These are phyloP conservation scores for Zeus faber DNA, from an alignment of 2,113 vertebrate genomes.

Conservation along the genomic window DNA sequence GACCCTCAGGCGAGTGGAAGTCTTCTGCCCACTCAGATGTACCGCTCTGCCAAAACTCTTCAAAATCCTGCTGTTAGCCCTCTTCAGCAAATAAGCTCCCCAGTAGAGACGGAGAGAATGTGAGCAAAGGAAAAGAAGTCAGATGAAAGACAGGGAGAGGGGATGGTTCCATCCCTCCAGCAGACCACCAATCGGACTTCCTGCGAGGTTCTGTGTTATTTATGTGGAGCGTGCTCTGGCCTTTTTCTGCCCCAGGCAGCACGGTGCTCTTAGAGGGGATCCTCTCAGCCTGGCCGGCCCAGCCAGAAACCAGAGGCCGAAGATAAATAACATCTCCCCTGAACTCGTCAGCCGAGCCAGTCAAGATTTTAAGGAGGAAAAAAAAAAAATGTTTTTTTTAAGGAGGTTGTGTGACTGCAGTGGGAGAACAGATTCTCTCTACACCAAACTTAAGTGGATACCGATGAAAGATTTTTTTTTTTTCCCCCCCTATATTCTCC, in stretches of 20 bases:
- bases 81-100: constrained; percentile 46
- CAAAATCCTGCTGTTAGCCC: constrained; percentile 58
- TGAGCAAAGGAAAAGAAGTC: constrained; percentile 41
- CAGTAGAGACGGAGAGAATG: constrained; percentile 39
- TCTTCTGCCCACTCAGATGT: constrained; percentile 54
- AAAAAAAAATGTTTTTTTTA: constrained; percentile 28
- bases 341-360: constrained; percentile 41
- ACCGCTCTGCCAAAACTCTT: constrained; percentile 51
- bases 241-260: constrained; percentile 59
- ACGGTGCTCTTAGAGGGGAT: constrained; percentile 52
- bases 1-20: constrained; percentile 50
- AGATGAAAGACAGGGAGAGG: constrained; percentile 34
- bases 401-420: constrained; percentile 39
- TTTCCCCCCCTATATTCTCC: too few species aligned
- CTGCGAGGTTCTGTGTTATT: constrained; percentile 65
- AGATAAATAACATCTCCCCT: constrained; percentile 60
- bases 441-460: constrained; percentile 29
- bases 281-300: constrained; percentile 50
- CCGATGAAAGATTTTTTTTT: not conserved
- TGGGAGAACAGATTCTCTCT: constrained; percentile 11
- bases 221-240: constrained; percentile 62
- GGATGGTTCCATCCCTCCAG: constrained; percentile 55
- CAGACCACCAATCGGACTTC: constrained; percentile 68
- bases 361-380: constrained; percentile 31
- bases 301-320: constrained; percentile 59